phyloP scores from a whole-genome alignment of 1,140 invertebrate genomes.

The Stegodyphus dumicola region DNA sequence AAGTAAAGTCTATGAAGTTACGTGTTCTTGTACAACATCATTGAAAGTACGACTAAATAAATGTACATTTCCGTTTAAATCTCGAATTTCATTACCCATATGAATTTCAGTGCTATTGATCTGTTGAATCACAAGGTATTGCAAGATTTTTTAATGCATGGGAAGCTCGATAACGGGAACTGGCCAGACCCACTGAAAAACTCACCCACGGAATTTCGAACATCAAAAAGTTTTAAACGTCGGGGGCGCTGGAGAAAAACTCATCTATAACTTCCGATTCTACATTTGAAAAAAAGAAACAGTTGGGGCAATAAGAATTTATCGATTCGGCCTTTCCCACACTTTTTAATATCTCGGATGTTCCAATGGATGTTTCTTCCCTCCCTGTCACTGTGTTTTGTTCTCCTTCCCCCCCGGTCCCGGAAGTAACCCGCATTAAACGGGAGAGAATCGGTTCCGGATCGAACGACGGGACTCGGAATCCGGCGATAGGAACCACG shows the following conservation, averaged over 20 bases:
- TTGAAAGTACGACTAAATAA: too few species aligned
- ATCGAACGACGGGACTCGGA: constrained; percentile 16
- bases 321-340: constrained; percentile 60
- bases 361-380: constrained; percentile 23
- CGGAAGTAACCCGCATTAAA: constrained; percentile 54
- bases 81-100: too few species aligned
- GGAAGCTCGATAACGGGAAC: too few species aligned
- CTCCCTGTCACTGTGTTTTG: not conserved
- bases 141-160: too few species aligned
- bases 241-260: not conserved
- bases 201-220: too few species aligned
- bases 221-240: not conserved
- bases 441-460: constrained; percentile 43
- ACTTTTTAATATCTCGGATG: constrained; percentile 44
- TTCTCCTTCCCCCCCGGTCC: not conserved
- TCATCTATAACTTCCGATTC: not conserved
- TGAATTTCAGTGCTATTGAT: too few species aligned
- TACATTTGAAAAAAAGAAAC: constrained; percentile 15
- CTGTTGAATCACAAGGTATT: too few species aligned
- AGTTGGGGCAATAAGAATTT: constrained; percentile 48
- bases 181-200: not conserved
- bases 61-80: too few species aligned
- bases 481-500: constrained; percentile 38
- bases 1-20: too few species aligned
- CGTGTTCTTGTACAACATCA: too few species aligned